Evolutionary conservation across 2,113 vertebrate genomes (phyloP).

Genomic region (Ceuthmochares aereus): DNA sequence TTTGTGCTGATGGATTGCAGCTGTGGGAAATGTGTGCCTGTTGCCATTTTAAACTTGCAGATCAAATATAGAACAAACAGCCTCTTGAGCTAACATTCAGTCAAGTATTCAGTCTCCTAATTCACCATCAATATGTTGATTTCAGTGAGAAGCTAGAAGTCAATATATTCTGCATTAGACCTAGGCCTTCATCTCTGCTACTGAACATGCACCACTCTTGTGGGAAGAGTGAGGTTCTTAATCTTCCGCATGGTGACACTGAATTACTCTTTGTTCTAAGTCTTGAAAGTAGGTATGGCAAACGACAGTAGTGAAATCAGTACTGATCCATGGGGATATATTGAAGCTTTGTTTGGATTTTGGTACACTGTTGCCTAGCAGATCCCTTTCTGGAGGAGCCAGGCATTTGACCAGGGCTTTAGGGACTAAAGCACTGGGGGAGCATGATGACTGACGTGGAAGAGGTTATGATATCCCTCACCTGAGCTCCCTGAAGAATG

Average conservation of each 20-base stretch:
- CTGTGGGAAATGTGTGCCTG: slow-evolving; percentile 53
- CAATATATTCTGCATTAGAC: background rate
- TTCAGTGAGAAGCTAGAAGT: slow-evolving; percentile 12
- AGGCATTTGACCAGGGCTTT: background rate
- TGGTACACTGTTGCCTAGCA: background rate
- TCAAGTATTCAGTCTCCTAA: slow-evolving; percentile 38
- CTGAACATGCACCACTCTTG: background rate
- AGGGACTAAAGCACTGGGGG: background rate
- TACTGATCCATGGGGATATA: background rate
- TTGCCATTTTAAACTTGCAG: slow-evolving; percentile 63
- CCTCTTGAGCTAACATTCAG: slow-evolving; percentile 46
- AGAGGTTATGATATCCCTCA: background rate
- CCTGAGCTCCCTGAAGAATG: background rate
- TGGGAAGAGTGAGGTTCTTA: background rate
- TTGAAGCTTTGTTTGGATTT: background rate
- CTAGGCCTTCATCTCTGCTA: background rate
- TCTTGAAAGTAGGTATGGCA: background rate
- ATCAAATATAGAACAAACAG: slow-evolving; percentile 58
- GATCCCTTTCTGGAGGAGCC: background rate
- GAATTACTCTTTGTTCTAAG: background rate
- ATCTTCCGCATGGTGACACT: background rate
- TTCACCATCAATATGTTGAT: slow-evolving; percentile 17
- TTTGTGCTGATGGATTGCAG: slow-evolving; percentile 68
- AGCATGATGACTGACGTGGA: background rate
- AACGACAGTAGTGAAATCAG: background rate